phyloP scores from a whole-genome alignment of 1,140 invertebrate species.

The Latrodectus geometricus region DNA sequence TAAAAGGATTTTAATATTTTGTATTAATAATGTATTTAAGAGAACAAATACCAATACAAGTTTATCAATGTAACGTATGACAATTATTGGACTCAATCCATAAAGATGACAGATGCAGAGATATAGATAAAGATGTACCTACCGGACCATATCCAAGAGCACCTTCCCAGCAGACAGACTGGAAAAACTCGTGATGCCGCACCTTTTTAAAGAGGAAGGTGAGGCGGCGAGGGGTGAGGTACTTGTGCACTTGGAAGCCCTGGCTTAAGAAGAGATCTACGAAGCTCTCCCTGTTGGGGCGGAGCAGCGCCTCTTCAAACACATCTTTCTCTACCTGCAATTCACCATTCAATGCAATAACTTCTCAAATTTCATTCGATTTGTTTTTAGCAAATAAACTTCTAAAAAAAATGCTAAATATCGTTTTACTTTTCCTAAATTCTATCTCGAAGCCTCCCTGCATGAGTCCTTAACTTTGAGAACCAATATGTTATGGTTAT shows the following conservation, averaged over 20 bases:
- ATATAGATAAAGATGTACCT: too few species aligned
- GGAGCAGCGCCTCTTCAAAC: conserved; percentile 69
- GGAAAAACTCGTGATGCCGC: conserved; percentile 70
- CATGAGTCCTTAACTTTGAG: too few species aligned
- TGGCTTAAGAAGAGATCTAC: conserved; percentile 70
- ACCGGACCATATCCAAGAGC: conserved; percentile 67
- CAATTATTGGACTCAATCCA: too few species aligned
- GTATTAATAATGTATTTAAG: too few species aligned
- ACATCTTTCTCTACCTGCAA: conserved; percentile 69
- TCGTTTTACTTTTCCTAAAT: too few species aligned
- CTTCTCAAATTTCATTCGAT: not conserved
- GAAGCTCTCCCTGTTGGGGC: conserved; percentile 70
- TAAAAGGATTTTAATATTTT: too few species aligned
- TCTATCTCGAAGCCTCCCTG: too few species aligned
- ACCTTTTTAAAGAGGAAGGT: conserved; percentile 68
- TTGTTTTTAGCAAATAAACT: not conserved
- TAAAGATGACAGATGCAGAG: too few species aligned
- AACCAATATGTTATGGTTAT: too few species aligned
- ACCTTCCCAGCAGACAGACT: conserved; percentile 68
- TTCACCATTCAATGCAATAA: not conserved
- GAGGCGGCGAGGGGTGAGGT: conserved; percentile 67
- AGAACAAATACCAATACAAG: too few species aligned
- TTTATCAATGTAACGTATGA: too few species aligned
- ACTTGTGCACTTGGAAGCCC: conserved; percentile 69
- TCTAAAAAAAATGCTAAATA: too few species aligned